phyloP scores from a whole-genome alignment of 2,888 invertebrate species.

The Caenorhabditis plicata region DNA sequence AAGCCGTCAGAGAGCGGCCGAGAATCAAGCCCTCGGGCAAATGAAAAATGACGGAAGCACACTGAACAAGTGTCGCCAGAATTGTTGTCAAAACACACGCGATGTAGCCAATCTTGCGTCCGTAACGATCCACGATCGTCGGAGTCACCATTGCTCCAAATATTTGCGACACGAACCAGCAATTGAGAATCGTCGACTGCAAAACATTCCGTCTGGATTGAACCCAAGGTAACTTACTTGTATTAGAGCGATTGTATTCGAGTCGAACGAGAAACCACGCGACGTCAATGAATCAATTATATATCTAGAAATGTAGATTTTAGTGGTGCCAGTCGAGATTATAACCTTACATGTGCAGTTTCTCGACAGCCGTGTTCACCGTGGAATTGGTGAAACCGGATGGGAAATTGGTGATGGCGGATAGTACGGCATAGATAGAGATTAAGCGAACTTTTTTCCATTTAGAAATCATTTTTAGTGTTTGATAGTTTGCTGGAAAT shows the following conservation, averaged over 20 bases:
- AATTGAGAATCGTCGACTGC: conserved; percentile 50
- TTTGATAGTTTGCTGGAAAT: not conserved
- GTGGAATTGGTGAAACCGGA: conserved; percentile 60
- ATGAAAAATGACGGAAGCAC: conserved; percentile 33
- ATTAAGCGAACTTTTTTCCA: conserved; percentile 40
- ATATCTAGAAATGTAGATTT: conserved; percentile 29
- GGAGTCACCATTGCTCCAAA: conserved; percentile 60
- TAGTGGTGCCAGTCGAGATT: not conserved
- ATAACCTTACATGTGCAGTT: conserved; percentile 34
- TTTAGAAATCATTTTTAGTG: not conserved
- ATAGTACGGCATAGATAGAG: conserved; percentile 46
- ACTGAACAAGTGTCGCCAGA: conserved; percentile 40
- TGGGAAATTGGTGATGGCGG: conserved; percentile 60
- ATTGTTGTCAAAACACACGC: conserved; percentile 39
- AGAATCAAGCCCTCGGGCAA: conserved; percentile 52
- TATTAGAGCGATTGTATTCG: conserved; percentile 34
- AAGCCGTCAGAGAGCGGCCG: conserved; percentile 49
- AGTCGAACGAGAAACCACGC: conserved; percentile 38
- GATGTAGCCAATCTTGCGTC: conserved; percentile 59
- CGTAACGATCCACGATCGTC: conserved; percentile 53
- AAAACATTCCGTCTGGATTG: not conserved
- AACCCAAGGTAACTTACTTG: conserved; percentile 9
- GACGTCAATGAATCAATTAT: conserved; percentile 39
- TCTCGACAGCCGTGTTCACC: conserved; percentile 58
- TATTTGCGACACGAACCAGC: conserved; percentile 58